phyloP scores from a whole-genome alignment of 2,797 vertebrate species.

The Sebastes hubbsi region DNA sequence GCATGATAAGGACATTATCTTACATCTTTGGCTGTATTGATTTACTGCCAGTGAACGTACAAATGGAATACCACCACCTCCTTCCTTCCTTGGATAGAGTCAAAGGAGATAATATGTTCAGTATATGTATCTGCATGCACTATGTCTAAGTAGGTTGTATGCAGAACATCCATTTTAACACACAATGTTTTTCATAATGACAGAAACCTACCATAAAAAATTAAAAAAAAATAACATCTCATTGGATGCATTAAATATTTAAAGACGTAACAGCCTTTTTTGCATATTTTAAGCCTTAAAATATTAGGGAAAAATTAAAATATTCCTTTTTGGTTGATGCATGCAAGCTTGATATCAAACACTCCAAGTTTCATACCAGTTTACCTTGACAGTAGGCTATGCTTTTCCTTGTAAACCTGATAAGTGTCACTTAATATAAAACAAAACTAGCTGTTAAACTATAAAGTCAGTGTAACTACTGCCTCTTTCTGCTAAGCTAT shows the following conservation, averaged over 20 bases:
- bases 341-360: background rate
- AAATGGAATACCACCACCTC: conserved; percentile 32
- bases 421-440: conserved; percentile 63
- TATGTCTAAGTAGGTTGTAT: background rate
- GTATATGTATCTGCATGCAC: background rate
- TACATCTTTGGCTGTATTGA: conserved; percentile 74
- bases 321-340: background rate
- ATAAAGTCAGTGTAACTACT: conserved; percentile 59
- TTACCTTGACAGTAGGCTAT: conserved; percentile 13
- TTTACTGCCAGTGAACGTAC: conserved; percentile 59
- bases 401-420: conserved; percentile 52
- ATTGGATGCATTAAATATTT: background rate
- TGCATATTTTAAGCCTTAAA: background rate
- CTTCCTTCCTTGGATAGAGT: conserved; percentile 24
- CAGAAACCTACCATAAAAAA: background rate
- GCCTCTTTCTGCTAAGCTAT: conserved; percentile 34
- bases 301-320: background rate
- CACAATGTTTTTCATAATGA: background rate
- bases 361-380: conserved; percentile 58
- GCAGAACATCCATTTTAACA: background rate
- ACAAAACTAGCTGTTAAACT: conserved; percentile 67
- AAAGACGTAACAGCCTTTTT: background rate
- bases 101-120: background rate
- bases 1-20: conserved; percentile 76
- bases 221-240: background rate